Conservation (phyloP, 2,888 invertebrate species). For the Pollenia angustigena region DNA sequence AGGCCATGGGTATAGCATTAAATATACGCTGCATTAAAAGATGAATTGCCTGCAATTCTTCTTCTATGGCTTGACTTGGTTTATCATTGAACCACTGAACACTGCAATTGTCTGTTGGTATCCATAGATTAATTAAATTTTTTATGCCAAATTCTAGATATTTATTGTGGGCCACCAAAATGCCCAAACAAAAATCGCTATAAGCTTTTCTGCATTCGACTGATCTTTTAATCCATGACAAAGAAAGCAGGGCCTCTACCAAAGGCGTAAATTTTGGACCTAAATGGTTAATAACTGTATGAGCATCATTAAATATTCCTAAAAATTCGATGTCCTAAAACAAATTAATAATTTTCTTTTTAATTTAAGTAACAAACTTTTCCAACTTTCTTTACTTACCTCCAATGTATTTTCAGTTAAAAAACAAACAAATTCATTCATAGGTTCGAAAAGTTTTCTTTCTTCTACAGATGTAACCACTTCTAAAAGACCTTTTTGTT, state of each 20-base stretch:
- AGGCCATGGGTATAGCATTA: conserved; percentile 86
- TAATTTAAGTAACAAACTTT: neutral
- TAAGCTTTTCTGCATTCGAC: conserved; percentile 85
- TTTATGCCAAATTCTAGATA: conserved; percentile 87
- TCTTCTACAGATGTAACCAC: conserved; percentile 78
- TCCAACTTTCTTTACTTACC: conserved; percentile 75
- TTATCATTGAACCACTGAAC: conserved; percentile 87
- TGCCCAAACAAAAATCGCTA: conserved; percentile 87
- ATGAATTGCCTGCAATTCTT: conserved; percentile 88
- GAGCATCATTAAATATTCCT: conserved; percentile 86
- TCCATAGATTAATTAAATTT: conserved; percentile 87
- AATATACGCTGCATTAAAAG: conserved; percentile 84
- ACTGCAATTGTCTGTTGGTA: conserved; percentile 85
- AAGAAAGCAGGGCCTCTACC: conserved; percentile 86
- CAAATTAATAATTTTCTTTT: neutral
- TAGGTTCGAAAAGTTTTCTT: conserved; percentile 76
- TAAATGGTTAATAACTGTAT: conserved; percentile 86
- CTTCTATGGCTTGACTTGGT: conserved; percentile 86
- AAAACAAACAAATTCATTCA: conserved; percentile 80
- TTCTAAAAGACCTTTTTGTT: conserved; percentile 78
- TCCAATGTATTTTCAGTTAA: conserved; percentile 77
- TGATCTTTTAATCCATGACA: conserved; percentile 86
- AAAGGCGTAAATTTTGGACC: conserved; percentile 86
- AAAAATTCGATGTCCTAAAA: conserved; percentile 86
- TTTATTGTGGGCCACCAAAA: conserved; percentile 88